Base-by-base conservation (phyloP, 2,113 vertebrate genomes). In the Cyprinodon tularosa region DNA sequence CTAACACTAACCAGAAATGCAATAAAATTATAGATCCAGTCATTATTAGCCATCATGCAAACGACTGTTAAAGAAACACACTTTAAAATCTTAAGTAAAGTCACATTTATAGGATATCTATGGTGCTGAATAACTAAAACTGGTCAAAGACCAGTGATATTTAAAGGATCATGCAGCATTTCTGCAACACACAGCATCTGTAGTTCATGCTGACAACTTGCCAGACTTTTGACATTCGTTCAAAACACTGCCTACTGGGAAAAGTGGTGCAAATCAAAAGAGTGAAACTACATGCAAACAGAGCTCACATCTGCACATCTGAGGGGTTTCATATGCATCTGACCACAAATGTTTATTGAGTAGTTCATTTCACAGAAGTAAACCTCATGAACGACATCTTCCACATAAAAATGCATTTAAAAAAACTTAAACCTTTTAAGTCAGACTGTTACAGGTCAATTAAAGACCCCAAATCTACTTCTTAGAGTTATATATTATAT, bases 161-260 rank as follows among this genome's bases (percentile, higher is more conserved):
- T 20, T 17, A 53, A 20, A 53, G 20, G 50, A 57, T 3, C 50
- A 57, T n/a, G 17, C 20, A 9, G 17, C 50, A n/a, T 57, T 57
- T 57, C 3, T 57, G 17, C 7, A 57, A n/a, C 20, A n/a, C n/a
- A 29, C 1, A 29, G 2, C 12, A 60, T 63, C 62, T 22, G 64
- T 12, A 3, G 50, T 48, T 78, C 68, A 20, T 29, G 20, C 61
- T 36, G 57, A 62, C 57, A 72, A 60, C 13, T 10, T 7, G 44
- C 62, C 71, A 72, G 42, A 62, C 5, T 60, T 74, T 62, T 74
- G 42, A 62, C 5, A 61, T 74, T 62, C 44, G 39, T 63, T 76
- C 62, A 72, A 61, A 72, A 1, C 38, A 1, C 62, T 62, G 61
- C 80, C 66, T 40, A 45, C 29, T 48, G 47, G 22, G 45, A 71